Percentiles rank a stretch among this genome's conserved stretches.
phyloP scores from a whole-genome alignment of 2,888 invertebrate genomes.

The Rhogogaster chlorosoma region DNA sequence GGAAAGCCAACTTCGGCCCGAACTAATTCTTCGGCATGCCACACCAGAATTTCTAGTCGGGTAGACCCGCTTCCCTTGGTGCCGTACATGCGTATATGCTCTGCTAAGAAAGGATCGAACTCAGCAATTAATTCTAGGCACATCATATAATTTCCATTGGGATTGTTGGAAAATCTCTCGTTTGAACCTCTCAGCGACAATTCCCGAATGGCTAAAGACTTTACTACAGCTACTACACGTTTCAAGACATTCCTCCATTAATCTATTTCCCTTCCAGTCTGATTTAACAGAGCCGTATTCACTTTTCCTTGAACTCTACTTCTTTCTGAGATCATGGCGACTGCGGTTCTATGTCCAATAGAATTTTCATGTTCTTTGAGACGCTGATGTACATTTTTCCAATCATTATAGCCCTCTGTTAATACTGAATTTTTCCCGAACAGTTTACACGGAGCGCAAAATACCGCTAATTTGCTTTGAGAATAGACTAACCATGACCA shows the following conservation, averaged over 20 bases:
- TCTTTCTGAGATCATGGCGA: too few relatives aligned
- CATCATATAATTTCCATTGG: constrained; percentile 67
- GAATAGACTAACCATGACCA: constrained; percentile 55
- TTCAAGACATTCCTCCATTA: constrained; percentile 65
- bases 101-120: constrained; percentile 66
- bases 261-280: constrained; percentile 54
- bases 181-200: constrained; percentile 58
- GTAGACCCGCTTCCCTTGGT: constrained; percentile 59
- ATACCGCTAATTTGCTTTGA: constrained; percentile 48
- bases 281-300: constrained; percentile 51
- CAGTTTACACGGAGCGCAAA: constrained; percentile 55
- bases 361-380: constrained; percentile 51
- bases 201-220: constrained; percentile 57
- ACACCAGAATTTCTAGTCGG: too few relatives aligned
- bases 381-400: constrained; percentile 52
- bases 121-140: constrained; percentile 64
- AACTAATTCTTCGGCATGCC: too few relatives aligned
- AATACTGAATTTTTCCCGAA: constrained; percentile 52
- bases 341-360: constrained; percentile 43
- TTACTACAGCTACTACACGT: constrained; percentile 59
- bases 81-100: constrained; percentile 63
- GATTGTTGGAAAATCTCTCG: constrained; percentile 62
- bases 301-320: too few relatives aligned
- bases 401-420: constrained; percentile 52
- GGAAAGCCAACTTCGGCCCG: too few relatives aligned